These are phyloP conservation scores for Pristionchus exspectatus DNA, from an alignment of 2,888 invertebrate genomes.

Conservation along the genomic window DNA sequence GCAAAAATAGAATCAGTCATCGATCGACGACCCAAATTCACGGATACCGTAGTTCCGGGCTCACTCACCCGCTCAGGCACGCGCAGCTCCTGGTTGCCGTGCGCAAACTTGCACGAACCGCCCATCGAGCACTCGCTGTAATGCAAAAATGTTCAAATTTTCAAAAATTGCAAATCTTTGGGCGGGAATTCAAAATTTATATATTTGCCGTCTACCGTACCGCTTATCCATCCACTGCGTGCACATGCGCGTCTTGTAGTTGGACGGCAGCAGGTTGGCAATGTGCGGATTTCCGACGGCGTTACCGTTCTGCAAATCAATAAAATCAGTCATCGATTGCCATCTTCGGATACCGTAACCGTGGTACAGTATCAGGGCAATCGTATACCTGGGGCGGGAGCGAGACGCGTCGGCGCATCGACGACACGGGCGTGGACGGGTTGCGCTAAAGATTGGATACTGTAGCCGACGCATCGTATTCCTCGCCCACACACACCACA, in stretches of 20 bases:
- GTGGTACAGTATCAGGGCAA: no score
- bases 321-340: not conserved
- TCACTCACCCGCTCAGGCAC: slow-evolving; percentile 57
- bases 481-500: not conserved
- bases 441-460: not conserved
- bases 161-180: not conserved
- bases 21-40: not conserved
- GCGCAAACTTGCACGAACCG: slow-evolving; percentile 64
- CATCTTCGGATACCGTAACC: not conserved
- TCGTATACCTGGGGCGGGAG: slow-evolving; percentile 49
- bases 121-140: slow-evolving; percentile 62
- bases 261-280: slow-evolving; percentile 51
- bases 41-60: not conserved
- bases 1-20: slow-evolving; percentile 45
- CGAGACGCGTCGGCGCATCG: slow-evolving; percentile 45
- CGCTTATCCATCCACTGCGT: slow-evolving; percentile 55
- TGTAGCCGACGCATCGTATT: not conserved
- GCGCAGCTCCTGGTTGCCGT: slow-evolving; percentile 65
- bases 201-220: not conserved
- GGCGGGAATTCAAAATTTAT: slow-evolving; percentile 23
- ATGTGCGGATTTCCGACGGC: not conserved
- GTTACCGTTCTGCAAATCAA: not conserved
- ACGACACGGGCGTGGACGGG: slow-evolving; percentile 38
- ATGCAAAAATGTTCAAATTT: not conserved
- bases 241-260: slow-evolving; percentile 67